Base-by-base conservation (phyloP, 2,797 vertebrate genomes). In the Silurus lanzhouensis region DNA sequence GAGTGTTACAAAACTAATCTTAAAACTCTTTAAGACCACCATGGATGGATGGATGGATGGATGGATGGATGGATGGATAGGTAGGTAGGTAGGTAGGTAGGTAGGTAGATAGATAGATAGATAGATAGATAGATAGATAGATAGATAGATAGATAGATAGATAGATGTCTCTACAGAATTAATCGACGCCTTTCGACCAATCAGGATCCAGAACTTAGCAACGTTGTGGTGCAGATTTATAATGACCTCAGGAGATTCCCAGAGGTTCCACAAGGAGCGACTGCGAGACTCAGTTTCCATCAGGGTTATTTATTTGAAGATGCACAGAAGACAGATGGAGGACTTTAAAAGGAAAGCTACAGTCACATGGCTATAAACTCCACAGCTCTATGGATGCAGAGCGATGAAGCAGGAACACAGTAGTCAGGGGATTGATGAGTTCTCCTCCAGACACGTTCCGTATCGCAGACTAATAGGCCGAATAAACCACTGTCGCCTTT, bases 401-500 rank as follows among this genome's bases (percentile, higher is more conserved):
- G 31, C 15, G 58, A 79, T 63, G 22, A 6, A 48, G 25, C 22
- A 64, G 77, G 60, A 78, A 61, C 31, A 31, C 15, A 58, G 14
- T 31, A 19, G 13, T 5, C 6, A 7, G 25, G 31, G 58, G 68
- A 70, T 77, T 78, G 84, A 85, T 81, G 84, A 72, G 57, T 52
- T n/a, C 57, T 55, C 44, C 78, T 25, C 64, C 67, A 57, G 60
- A 81, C 60, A 61, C 82, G 38, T 83, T 67, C 20, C 61, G 64
- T 74, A 80, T 78, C 74, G 70, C 22, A 52, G 48, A 10, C 57
- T 89, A 85, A 86, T 85, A 81, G 70, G 81, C 64, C 71, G 58
- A 89, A 86, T 83, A 81, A 75, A 86, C 78, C 70, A 82, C 84
- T 48, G 31, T 44, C 48, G 55, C 76, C 83, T 82, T 82, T 66